Evolutionary conservation across 2,113 vertebrate genomes (phyloP), one percentile per base, ranked within the genome.

Genomic region (Calyptommatus sinebrachiatus): DNA sequence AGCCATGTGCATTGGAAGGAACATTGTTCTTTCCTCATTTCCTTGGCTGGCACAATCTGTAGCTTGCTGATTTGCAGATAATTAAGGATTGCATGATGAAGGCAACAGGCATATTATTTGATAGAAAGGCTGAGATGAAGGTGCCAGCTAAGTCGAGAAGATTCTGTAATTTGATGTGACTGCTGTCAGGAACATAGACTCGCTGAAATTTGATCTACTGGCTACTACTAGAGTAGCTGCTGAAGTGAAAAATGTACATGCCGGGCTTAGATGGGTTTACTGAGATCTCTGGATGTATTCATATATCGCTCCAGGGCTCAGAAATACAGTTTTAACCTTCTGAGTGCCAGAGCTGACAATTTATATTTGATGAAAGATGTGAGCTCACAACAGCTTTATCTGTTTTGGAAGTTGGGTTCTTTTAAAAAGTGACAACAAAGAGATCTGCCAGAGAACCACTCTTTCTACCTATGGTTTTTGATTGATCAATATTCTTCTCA

Each of bases 1-100:
- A 90, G 82, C 57, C 82, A 78, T 83, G 68, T 90, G 70, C 70
- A 53, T 71, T 83, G 76, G 82, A 87, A 88, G 74, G 78, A 91
- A 73, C 45, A 65, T 46, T 83, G 20, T 83, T 91, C 79, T 88
- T 78, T 88, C 78, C 81, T 86, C 81, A 80, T 92, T 89, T 91
- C 79, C 80, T 90, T 87, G 90, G 74, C 79, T 87, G 85, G 81
- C 88, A 86, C 73, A 83, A 89, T 77, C 74, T 89, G 50, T 80
- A 90, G 84, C 78, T 81, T 91, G 77, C 83, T 90, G 88, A 88
- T 92, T 91, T 92, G 82, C 78, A 88, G 82, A 76, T 92, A 94
- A 94, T 94, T 94, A 91, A 88, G 84, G 84, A 85, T 82, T 91
- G 79, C 81, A 80, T 86, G 87, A 93, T 91, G 86, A 93, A 91